Conservation (phyloP, 30 jellyfish, hydroid and myxozoan species). For the Aurelia coerulea region DNA sequence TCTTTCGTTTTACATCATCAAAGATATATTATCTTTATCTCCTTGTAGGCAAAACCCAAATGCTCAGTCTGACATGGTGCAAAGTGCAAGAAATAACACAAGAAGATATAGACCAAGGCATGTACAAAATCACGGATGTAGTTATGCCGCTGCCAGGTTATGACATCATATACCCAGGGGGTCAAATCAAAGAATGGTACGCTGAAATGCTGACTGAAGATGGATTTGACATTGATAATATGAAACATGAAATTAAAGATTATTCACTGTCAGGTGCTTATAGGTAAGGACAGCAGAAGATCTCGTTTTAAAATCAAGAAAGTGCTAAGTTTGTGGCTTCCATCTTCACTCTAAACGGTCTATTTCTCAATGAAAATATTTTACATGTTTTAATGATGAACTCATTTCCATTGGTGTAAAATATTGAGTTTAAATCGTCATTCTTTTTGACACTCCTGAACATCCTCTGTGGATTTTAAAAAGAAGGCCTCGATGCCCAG, state of each 20-base stretch:
- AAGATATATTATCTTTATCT: background rate
- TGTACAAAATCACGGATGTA: constrained; percentile 73
- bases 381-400: too few species aligned
- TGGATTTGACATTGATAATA: constrained; percentile 66
- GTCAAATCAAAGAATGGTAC: constrained; percentile 39
- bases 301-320: too few species aligned
- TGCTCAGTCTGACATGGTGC: constrained; percentile 44
- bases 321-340: too few species aligned
- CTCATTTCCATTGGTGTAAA: too few species aligned
- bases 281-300: constrained; percentile 52
- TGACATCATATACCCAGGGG: constrained; percentile 84
- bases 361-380: too few species aligned
- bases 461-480: too few species aligned
- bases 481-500: too few species aligned
- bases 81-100: constrained; percentile 66
- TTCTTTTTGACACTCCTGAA: too few species aligned
- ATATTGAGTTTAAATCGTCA: too few species aligned
- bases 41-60: background rate
- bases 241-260: constrained; percentile 82
- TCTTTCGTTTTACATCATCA: too few species aligned
- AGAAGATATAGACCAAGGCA: constrained; percentile 55
- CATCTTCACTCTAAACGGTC: too few species aligned
- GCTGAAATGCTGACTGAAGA: constrained; percentile 60
- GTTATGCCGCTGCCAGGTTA: constrained; percentile 99
- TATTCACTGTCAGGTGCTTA: constrained; percentile 94